Conservation (phyloP, 2,888 invertebrate genomes). For the Laothoe populi region DNA sequence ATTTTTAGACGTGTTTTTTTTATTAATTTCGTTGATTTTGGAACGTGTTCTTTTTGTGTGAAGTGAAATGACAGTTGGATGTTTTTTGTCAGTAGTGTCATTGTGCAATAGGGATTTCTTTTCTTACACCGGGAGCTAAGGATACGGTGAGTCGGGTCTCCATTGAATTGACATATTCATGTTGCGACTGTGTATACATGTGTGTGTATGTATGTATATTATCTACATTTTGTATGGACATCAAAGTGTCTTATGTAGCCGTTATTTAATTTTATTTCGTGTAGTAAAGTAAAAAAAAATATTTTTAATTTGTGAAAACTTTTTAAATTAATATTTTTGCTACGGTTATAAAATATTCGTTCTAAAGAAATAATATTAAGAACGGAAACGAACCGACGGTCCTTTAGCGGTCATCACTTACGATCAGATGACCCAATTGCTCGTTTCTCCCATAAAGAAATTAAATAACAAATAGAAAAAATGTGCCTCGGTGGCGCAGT, state of each 20-base stretch:
- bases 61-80: slow-evolving; percentile 62
- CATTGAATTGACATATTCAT: slow-evolving; percentile 49
- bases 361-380: neutral
- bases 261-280: neutral
- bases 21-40: slow-evolving; percentile 38
- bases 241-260: slow-evolving; percentile 8
- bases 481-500: no score
- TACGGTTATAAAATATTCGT: neutral
- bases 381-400: no score
- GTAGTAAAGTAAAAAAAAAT: neutral
- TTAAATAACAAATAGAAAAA: no score
- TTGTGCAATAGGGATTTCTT: slow-evolving; percentile 75
- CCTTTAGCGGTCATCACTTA: no score
- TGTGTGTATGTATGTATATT: slow-evolving; percentile 32
- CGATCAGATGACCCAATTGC: no score
- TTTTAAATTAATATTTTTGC: neutral
- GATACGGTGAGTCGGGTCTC: slow-evolving; percentile 69
- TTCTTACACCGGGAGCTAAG: slow-evolving; percentile 57
- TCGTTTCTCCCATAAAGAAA: no score
- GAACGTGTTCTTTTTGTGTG: slow-evolving; percentile 49
- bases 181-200: slow-evolving; percentile 44
- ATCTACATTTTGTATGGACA: slow-evolving; percentile 32
- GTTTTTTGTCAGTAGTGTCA: slow-evolving; percentile 55
- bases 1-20: slow-evolving; percentile 37
- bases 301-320: neutral